A percentile compares a stretch with the other conserved stretches of the same genome.
phyloP scores from a whole-genome alignment of 1,140 invertebrate species.

The Fopius arisanus region DNA sequence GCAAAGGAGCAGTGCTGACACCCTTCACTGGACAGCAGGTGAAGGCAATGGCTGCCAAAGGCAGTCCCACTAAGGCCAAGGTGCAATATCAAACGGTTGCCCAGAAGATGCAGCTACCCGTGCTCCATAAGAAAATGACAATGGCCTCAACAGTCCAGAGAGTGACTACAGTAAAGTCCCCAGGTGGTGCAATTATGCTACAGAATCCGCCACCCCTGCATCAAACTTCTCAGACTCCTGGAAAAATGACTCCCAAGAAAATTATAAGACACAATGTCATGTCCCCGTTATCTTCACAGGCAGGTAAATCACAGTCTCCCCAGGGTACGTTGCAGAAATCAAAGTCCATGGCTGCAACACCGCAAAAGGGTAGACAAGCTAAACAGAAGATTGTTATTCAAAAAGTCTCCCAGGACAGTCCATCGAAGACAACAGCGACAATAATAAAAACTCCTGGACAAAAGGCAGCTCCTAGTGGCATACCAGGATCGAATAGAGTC shows the following conservation, averaged over 20 bases:
- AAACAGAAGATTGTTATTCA: slow-evolving; percentile 36
- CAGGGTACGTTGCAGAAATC: background rate
- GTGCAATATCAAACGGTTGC: slow-evolving; percentile 50
- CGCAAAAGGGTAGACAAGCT: background rate
- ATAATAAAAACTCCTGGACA: background rate
- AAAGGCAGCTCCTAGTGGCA: background rate
- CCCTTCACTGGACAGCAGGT: slow-evolving; percentile 61
- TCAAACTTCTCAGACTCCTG: slow-evolving; percentile 25
- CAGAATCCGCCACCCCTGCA: slow-evolving; percentile 38
- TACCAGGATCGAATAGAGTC: background rate
- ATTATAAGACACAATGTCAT: slow-evolving; percentile 25
- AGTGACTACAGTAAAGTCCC: slow-evolving; percentile 37
- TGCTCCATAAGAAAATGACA: slow-evolving; percentile 48
- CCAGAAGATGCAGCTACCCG: slow-evolving; percentile 52
- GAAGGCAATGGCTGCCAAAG: slow-evolving; percentile 57
- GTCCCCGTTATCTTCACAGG: background rate
- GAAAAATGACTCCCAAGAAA: slow-evolving; percentile 40
- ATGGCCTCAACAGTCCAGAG: slow-evolving; percentile 26
- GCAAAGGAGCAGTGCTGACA: slow-evolving; percentile 62
- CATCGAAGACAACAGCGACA: background rate
- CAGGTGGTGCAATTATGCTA: slow-evolving; percentile 43
- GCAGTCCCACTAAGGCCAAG: slow-evolving; percentile 50
- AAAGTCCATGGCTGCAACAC: background rate
- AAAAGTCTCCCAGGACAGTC: slow-evolving; percentile 37
- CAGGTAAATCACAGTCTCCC: background rate